Evolutionary conservation across 2,113 vertebrate genomes (phyloP), one percentile per base, ranked within the genome.

Genomic region (Arothron firmamentum): DNA sequence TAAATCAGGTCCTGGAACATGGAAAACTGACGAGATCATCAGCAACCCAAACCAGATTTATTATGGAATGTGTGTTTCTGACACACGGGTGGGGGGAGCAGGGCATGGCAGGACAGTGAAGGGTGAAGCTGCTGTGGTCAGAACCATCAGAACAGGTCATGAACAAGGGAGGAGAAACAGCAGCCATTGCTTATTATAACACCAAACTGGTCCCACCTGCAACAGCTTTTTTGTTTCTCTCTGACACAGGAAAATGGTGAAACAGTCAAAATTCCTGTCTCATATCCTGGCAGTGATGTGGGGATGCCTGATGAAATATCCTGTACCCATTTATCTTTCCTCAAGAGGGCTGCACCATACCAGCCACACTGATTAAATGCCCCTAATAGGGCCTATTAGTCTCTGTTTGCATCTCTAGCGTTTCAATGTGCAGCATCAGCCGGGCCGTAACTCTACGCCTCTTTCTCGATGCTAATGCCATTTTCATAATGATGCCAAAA

Each of bases 351-450:
- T 7, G 76, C 77, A 80, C 82, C 79, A 81, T 85, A 88, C 85
- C 78, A 69, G 74, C 75, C 77, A 43, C 48, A 66, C 77, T 92
- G 92, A 94, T 92, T 92, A 93, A 94, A 92, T 87, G 83, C 72
- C 78, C 76, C 69, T 93, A 91, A 93, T 90, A 85, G 88, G 85
- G 78, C 79, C 84, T 87, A 92, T 90, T 92, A 79, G 86, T 90
- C 89, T 90, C 78, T 47, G 70, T 62, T 81, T 71, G 85, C 90
- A 38, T 38, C 34, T 38, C 9, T 38, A 38, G 83, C 77, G 80
- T 88, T 86, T 86, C 78, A 80, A 60, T 63, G 52, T 78, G 65
- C 71, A 77, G 90, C 65, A 71, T 69, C 70, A 59, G 20, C 50
- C 20, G 48, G 64, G 42, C 58, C 6, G 25, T 38, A 4, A 9